Conservation (phyloP, 2,888 invertebrate species). For the Drosophila formosana region DNA sequence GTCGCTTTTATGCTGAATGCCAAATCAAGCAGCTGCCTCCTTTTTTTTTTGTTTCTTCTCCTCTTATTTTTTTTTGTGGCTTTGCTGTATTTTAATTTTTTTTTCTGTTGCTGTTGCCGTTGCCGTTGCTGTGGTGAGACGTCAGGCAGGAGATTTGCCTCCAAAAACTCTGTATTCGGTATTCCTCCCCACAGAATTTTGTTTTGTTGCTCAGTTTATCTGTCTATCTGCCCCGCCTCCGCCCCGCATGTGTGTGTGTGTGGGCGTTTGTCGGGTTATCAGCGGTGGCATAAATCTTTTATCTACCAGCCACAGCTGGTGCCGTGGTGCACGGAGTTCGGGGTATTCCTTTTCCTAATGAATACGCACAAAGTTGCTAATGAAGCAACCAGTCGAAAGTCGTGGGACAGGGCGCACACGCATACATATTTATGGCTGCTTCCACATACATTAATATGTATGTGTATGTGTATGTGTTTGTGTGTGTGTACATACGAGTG, state of each 20-base stretch:
- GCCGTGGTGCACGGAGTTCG: constrained; percentile 36
- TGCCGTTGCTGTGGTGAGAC: constrained; percentile 21
- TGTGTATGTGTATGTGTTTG: constrained; percentile 33
- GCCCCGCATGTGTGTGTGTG: constrained; percentile 41
- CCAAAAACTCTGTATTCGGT: constrained; percentile 3
- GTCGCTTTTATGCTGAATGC: constrained; percentile 67
- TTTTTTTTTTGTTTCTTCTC: constrained; percentile 34
- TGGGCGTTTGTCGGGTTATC: constrained; percentile 71
- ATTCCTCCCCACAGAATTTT: constrained; percentile 33
- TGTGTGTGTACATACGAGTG: constrained; percentile 33
- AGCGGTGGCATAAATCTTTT: constrained; percentile 77
- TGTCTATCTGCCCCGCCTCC: constrained; percentile 41
- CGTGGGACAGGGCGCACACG: background rate
- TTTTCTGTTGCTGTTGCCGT: background rate
- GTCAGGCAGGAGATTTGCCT: constrained; percentile 30
- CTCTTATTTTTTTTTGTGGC: constrained; percentile 20
- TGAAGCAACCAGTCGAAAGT: constrained; percentile 69
- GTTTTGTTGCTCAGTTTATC: constrained; percentile 54
- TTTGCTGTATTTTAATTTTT: constrained; percentile 47
- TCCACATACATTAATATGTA: constrained; percentile 49
- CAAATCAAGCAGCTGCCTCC: constrained; percentile 72
- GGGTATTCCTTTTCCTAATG: constrained; percentile 60
- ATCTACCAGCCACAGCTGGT: constrained; percentile 73
- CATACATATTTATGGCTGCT: constrained; percentile 19
- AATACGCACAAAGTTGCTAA: constrained; percentile 81